Evolutionary conservation across 64 coral and sea anemone genomes (phyloP).

Genomic region (Montipora cactus): DNA sequence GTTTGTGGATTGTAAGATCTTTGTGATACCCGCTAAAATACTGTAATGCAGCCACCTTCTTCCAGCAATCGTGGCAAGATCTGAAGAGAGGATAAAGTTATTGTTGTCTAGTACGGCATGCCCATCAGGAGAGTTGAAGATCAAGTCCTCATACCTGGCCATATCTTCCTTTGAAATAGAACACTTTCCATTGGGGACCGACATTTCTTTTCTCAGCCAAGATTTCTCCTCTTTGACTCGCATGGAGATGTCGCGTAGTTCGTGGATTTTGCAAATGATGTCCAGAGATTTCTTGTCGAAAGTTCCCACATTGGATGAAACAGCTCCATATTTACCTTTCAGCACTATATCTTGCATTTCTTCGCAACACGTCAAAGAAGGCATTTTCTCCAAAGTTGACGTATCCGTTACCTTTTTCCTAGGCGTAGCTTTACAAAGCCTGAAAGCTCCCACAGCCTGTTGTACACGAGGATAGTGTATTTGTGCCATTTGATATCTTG

Average conservation of each 20-base stretch:
- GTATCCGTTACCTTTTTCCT: background rate
- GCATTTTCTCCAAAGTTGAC: background rate
- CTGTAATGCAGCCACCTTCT: conserved; percentile 34
- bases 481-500: too few relatives aligned
- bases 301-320: conserved; percentile 18
- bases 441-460: conserved; percentile 2
- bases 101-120: conserved; percentile 31
- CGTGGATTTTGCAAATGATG: background rate
- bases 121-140: conserved; percentile 36
- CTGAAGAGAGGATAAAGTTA: conserved; percentile 46
- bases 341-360: background rate
- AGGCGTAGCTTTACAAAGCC: background rate
- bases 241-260: conserved; percentile 9
- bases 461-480: background rate
- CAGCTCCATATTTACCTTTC: background rate
- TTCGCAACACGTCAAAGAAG: background rate
- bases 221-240: conserved; percentile 18
- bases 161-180: conserved; percentile 14
- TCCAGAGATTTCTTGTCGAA: background rate
- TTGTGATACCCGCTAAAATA: conserved; percentile 17
- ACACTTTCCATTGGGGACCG: conserved; percentile 46
- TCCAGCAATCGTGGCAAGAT: conserved; percentile 31
- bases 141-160: background rate
- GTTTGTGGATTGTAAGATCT: conserved; percentile 18
- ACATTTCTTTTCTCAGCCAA: conserved; percentile 37